These are phyloP conservation scores for Campoplex capitator DNA, from an alignment of 2,888 invertebrate species.

Conservation along the genomic window DNA sequence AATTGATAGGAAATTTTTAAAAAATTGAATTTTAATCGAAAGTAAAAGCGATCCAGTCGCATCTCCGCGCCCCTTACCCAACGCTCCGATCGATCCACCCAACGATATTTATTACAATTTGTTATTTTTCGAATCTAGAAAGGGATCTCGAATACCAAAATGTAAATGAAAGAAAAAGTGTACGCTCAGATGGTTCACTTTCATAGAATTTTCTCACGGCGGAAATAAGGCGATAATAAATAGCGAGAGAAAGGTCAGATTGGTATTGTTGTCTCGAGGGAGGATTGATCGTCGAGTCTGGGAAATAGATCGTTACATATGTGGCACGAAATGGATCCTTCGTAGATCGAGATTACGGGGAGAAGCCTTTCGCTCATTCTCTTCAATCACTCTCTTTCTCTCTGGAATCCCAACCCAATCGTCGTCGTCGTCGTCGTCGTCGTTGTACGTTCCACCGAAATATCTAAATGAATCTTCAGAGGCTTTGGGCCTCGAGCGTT, in stretches of 20 bases:
- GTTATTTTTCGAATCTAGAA: background rate
- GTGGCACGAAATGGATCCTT: conserved; percentile 46
- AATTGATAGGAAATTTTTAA: background rate
- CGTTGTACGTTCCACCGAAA: background rate
- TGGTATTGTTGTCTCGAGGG: conserved; percentile 43
- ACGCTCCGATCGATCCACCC: background rate
- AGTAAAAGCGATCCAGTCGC: background rate
- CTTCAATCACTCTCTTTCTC: conserved; percentile 2
- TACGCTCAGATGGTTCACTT: conserved; percentile 36
- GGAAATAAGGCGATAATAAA: conserved; percentile 41
- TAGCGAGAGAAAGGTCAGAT: conserved; percentile 58
- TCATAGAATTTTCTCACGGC: conserved; percentile 38
- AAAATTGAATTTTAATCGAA: background rate
- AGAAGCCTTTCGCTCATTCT: conserved; percentile 43
- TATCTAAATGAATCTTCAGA: conserved; percentile 49
- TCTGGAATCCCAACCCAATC: background rate
- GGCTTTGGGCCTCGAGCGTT: conserved; percentile 23
- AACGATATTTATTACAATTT: background rate
- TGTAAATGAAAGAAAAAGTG: conserved; percentile 28
- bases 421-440: background rate
- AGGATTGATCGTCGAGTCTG: conserved; percentile 38
- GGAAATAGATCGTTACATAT: conserved; percentile 50
- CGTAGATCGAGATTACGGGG: conserved; percentile 47
- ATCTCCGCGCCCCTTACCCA: background rate
- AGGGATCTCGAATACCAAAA: background rate